Evolutionary conservation across 2,797 vertebrate species (phyloP), one percentile per base, ranked within the genome.

Genomic region (Chelidonichthys spinosus): DNA sequence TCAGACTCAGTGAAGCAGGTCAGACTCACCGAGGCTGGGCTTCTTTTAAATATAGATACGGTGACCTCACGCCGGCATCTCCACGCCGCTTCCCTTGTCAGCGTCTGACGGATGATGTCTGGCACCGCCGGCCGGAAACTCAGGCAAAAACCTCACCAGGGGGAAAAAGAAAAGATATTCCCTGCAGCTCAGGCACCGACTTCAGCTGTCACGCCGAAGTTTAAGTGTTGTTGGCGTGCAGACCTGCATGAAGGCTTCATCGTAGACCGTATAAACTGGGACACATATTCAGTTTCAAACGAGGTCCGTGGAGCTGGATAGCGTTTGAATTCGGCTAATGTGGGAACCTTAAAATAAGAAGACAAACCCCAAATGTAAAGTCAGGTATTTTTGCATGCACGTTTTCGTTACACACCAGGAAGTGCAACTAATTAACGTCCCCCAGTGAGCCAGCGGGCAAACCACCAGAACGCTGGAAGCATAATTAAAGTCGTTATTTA

Each of bases 41-140:
- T 72, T 81, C 85, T 81, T 84, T 79, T 88, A 85, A 80, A 82
- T 84, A 87, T 83, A 84, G 74, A 72, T 15, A 43, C 44, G 35
- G 42, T 73, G 71, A 81, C 61, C 69, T 83, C 69, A 66, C 65
- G 66, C 63, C 61, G 50, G 37, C 74, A 39, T 67, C 69, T 63
- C 37, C 46, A 58, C 35, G 49, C 60, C 5, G 18, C 52, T 75
- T 65, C n/a, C 25, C 40, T 50, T 46, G 39, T 64, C 65, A 36
- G 0, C 68, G 36, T 62, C 35, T 74, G 72, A 72, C 11, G 1
- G 66, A 79, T 69, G 59, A 66, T 68, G 76, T 79, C 72, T 76
- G 70, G 47, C 17, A n/a, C 40, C 15, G 46, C 7, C 0, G 54
- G 60, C 6, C 80, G 56, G 52, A 78, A 42, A 53, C 49, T 69